phyloP scores from a whole-genome alignment of 2,888 invertebrate species.

The Anthophora plumipes region DNA sequence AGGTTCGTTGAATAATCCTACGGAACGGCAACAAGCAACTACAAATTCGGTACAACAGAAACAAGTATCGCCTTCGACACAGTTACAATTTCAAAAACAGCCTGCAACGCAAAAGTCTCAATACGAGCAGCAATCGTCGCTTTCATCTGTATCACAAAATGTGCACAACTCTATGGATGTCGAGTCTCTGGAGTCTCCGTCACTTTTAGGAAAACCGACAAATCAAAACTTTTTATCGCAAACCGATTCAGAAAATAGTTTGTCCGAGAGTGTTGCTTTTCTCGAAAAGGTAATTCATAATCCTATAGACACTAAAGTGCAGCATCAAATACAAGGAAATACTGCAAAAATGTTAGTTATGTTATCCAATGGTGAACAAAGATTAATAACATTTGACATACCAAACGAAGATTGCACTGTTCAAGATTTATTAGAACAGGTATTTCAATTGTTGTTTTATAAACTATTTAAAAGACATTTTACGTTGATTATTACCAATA shows the following conservation, averaged over 20 bases:
- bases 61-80: conserved; percentile 79
- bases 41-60: conserved; percentile 78
- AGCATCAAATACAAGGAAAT: conserved; percentile 83
- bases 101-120: conserved; percentile 34
- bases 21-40: conserved; percentile 54
- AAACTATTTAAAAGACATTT: neutral
- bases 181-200: conserved; percentile 45
- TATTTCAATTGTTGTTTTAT: conserved; percentile 74
- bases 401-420: conserved; percentile 93
- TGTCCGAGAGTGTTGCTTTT: conserved; percentile 77
- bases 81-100: conserved; percentile 72
- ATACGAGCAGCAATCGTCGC: conserved; percentile 70
- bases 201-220: conserved; percentile 31
- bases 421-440: conserved; percentile 92
- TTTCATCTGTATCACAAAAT: conserved; percentile 41
- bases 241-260: conserved; percentile 69
- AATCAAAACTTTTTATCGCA: conserved; percentile 40
- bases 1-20: conserved; percentile 39
- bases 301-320: conserved; percentile 79
- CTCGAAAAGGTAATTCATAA: conserved; percentile 80
- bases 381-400: conserved; percentile 92
- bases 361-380: conserved; percentile 91
- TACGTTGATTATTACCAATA: conserved; percentile 41
- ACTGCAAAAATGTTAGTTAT: conserved; percentile 93
- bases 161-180: conserved; percentile 48